Percentiles rank a stretch among this genome's conserved stretches.
These are phyloP conservation scores for Cheilosia vulpina DNA, from an alignment of 2,888 invertebrate species.

Conservation along the genomic window DNA sequence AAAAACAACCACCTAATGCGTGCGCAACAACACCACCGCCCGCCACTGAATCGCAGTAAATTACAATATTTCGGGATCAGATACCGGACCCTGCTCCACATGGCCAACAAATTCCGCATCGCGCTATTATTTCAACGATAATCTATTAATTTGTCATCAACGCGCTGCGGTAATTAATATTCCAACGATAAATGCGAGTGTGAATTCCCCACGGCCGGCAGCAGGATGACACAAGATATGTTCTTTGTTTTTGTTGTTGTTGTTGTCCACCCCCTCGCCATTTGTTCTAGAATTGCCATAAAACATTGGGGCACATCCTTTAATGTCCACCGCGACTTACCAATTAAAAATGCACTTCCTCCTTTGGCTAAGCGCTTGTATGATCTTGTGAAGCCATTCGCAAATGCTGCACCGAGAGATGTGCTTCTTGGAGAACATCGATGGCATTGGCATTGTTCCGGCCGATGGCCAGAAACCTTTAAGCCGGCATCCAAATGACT, in stretches of 20 bases:
- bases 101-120: slow-evolving; percentile 20
- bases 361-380: slow-evolving; percentile 47
- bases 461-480: neutral
- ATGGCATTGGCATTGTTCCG: slow-evolving; percentile 50
- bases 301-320: slow-evolving; percentile 69
- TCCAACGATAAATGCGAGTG: slow-evolving; percentile 61
- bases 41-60: slow-evolving; percentile 35
- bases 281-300: slow-evolving; percentile 71
- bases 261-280: neutral
- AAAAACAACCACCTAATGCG: too few relatives aligned
- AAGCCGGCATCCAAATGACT: slow-evolving; percentile 56
- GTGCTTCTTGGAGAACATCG: slow-evolving; percentile 42
- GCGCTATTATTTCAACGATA: slow-evolving; percentile 64
- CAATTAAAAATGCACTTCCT: slow-evolving; percentile 75
- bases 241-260: slow-evolving; percentile 44
- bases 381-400: neutral
- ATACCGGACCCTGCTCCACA: slow-evolving; percentile 52
- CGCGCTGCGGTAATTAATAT: slow-evolving; percentile 68
- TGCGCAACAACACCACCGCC: neutral
- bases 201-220: slow-evolving; percentile 53
- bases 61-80: slow-evolving; percentile 63
- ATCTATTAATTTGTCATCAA: slow-evolving; percentile 75
- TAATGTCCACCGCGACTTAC: slow-evolving; percentile 70
- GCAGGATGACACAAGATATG: slow-evolving; percentile 67
- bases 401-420: neutral